Percentiles rank a stretch among this genome's conserved stretches.
Conservation (phyloP, 2,113 vertebrate genomes). For the Myiopsitta monachus region DNA sequence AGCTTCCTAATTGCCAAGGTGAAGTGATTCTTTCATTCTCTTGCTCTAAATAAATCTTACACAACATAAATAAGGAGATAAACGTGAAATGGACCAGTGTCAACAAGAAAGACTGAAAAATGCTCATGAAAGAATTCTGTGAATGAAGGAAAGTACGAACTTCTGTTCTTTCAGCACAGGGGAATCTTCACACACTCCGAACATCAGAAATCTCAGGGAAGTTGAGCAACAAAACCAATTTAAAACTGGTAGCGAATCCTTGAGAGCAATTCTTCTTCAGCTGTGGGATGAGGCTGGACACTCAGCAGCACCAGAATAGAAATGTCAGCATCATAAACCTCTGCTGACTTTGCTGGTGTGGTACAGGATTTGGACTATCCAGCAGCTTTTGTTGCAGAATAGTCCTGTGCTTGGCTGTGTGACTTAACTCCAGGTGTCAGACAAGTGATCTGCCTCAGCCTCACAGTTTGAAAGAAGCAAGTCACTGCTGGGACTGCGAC, state of each 20-base stretch:
- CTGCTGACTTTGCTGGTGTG: background rate
- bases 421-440: background rate
- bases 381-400: background rate
- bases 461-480: background rate
- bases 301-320: background rate
- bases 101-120: background rate
- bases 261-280: background rate
- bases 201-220: background rate
- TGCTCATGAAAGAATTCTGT: background rate
- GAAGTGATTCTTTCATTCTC: background rate
- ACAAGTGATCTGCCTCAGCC: background rate
- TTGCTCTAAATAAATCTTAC: background rate
- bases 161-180: background rate
- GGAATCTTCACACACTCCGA: background rate
- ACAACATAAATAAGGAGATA: background rate
- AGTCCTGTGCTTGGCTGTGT: background rate
- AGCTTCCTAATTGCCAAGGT: background rate
- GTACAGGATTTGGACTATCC: background rate
- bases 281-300: background rate
- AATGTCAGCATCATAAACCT: background rate
- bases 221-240: background rate
- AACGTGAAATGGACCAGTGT: background rate
- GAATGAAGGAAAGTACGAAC: background rate
- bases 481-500: background rate
- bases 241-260: background rate